Evolutionary conservation across 2,888 invertebrate species (phyloP), one percentile per base, ranked within the genome.

Genomic region (Drosophila cyrtoloma): DNA sequence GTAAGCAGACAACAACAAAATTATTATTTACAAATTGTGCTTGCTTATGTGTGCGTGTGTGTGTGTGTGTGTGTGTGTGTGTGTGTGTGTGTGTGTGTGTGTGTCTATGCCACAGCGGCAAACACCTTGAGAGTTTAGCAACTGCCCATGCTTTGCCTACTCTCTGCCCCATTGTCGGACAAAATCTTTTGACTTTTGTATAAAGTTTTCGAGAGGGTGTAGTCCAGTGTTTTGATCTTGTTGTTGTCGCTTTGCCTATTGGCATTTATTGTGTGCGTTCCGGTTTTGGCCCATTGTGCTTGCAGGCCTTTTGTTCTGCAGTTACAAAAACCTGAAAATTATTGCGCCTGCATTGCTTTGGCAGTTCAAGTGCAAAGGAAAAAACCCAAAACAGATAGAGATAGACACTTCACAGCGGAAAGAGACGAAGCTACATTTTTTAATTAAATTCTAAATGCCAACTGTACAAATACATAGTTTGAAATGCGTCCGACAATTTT

Each of bases 1-100:
- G 71, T 47, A 75, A 78, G 73, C 57, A 84, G 87, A 55, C 82
- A 78, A 74, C 82, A 79, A 85, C 51, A 71, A 84, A 90, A 85
- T 85, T 87, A 85, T 90, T 85, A 85, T 90, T 87, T 87, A 85
- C 85, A 85, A 90, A 85, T 87, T 81, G 87, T 71, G 68, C 62
- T 16, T 65, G 39, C 71, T 66, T 70, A 39, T 53, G 53, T 69
- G 55, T 70, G 42, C 50, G 39, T 61, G 60, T 16, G 33, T 19
- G 16, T 51, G 30, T 2, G 0, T 33, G 28, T 50, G 63, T 63
- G 47, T 33, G n/a, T 35, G 37, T 37, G 37, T 61, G 1, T 55
- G 0, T 5, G 1, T 22, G 44, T 42, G n/a, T n/a, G 5, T 6
- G 12, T 22, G n/a, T 47, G 4, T 5, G 5, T 47, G 7, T 26